Evolutionary conservation across 1,140 invertebrate genomes (phyloP), one percentile per base, ranked within the genome.

Genomic region (Pseudoatta argentina): DNA sequence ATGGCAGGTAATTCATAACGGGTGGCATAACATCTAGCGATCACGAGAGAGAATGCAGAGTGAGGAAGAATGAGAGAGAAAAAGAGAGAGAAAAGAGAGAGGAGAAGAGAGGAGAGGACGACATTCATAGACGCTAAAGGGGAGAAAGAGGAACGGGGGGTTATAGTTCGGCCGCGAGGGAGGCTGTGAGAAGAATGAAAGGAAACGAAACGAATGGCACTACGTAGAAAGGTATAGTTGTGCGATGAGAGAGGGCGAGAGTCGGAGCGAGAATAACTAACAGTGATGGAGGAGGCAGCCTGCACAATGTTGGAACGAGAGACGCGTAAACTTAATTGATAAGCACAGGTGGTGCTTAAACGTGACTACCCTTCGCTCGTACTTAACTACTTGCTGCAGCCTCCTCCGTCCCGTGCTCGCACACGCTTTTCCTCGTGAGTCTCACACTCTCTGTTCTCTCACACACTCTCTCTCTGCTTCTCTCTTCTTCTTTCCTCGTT

Each of bases 321-420:
- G 89, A 93, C 92, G 90, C 93, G 93, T 93, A 93, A 93, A 94
- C 93, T 93, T 93, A 93, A 94, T 94, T 93, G 93, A 93, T 92
- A 92, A 92, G 92, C 92, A 92, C 93, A 94, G 93, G 93, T 94
- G 93, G 91, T 92, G 93, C 92, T 93, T 93, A 90, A 92, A 93
- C 93, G 92, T 91, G 91, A 90, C 91, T 92, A 92, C 89, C 88
- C 91, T 93, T 89, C 87, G 88, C 89, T 91, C 90, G 88, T 91
- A 88, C 88, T 91, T 90, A 90, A 91, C 91, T 87, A 87, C 90
- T 88, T 81, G 81, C 78, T 91, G 66, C 67, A 71, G 67, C 72
- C 59, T 34, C 87, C 73, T 39, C 14, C 55, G 24, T n/a, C 66
- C 16, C 44, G 61, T 44, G 44, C 10, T 67, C 61, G 51, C 76